Base-by-base conservation (phyloP, 64 coral and sea anemone species). In the Porites lutea region DNA sequence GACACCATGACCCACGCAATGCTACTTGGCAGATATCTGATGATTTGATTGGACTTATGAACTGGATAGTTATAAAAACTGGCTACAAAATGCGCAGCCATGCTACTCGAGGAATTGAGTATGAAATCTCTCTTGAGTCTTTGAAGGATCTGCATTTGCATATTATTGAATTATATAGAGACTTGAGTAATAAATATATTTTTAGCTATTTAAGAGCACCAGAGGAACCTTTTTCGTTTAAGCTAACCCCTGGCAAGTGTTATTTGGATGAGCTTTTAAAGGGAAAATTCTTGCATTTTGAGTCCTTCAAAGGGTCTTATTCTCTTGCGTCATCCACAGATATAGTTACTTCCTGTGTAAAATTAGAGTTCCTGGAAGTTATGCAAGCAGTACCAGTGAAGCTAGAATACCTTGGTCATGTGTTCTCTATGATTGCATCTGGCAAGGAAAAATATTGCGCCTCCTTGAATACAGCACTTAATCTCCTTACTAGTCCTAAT, bases 1-100 rank as follows among this genome's bases (percentile, higher is more conserved):
- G 3, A 5, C 82, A 86, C 82, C 82, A 86, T 70, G 82, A 86
- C 47, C 82, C 60, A 65, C 82, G 82, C 7, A 65, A 86, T 16
- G 48, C 77, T 57, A 80, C 77, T 3, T 80, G 77, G 77, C 77
- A 73, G 71, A 43, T 73, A 43, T 73, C 71, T 3, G 71, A 73
- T 73, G 71, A 73, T 73, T 3, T 73, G 71, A 73, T 73, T 73
- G 71, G 71, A 73, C 71, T 73, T 45, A 73, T 73, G 71, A 73
- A 73, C 37, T 73, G 71, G 71, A 0, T 73, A 73, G 22, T 73
- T 12, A 44, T 73, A 73, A 73, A 45, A 73, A 48, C 71, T 73
- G 71, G 71, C 37, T 43, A 73, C 22, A 6, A 46, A 13, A 43
- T 73, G 4, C 12, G 13, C 1, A 48, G 71, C 37, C 71, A 73